phyloP scores from a whole-genome alignment of 2,113 vertebrate genomes.

The Sminthopsis crassicaudata region DNA sequence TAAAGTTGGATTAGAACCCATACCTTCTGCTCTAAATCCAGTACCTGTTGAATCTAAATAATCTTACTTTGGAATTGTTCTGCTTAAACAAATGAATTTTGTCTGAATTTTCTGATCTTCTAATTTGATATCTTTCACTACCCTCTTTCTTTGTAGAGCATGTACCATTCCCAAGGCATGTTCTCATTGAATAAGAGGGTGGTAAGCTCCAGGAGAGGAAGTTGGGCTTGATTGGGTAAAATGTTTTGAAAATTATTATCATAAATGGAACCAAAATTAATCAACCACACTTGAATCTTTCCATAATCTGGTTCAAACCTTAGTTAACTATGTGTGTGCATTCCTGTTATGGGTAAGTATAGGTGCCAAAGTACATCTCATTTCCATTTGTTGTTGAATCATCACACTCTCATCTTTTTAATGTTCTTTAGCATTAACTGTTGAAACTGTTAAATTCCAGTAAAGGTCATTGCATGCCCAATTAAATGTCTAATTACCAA shows the following conservation, averaged over 20 bases:
- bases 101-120: background rate
- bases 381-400: conserved; percentile 62
- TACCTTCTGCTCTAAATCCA: background rate
- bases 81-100: background rate
- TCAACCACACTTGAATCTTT: conserved; percentile 14
- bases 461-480: conserved; percentile 60
- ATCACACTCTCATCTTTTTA: conserved; percentile 65
- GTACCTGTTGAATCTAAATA: background rate
- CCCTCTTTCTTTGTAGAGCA: background rate
- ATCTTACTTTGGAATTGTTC: background rate
- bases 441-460: conserved; percentile 68
- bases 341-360: conserved; percentile 28
- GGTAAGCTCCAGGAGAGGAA: background rate
- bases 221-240: conserved; percentile 41
- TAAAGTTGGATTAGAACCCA: background rate
- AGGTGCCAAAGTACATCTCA: conserved; percentile 46
- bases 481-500: conserved; percentile 76
- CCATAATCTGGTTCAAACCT: background rate
- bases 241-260: conserved; percentile 47
- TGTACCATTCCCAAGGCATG: background rate
- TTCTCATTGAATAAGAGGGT: background rate
- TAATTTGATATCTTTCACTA: background rate
- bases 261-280: conserved; percentile 52
- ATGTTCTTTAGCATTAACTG: conserved; percentile 72
- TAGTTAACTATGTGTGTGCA: conserved; percentile 33